phyloP scores from a whole-genome alignment of 2,113 vertebrate species.

The Trochalopteron elliotii region DNA sequence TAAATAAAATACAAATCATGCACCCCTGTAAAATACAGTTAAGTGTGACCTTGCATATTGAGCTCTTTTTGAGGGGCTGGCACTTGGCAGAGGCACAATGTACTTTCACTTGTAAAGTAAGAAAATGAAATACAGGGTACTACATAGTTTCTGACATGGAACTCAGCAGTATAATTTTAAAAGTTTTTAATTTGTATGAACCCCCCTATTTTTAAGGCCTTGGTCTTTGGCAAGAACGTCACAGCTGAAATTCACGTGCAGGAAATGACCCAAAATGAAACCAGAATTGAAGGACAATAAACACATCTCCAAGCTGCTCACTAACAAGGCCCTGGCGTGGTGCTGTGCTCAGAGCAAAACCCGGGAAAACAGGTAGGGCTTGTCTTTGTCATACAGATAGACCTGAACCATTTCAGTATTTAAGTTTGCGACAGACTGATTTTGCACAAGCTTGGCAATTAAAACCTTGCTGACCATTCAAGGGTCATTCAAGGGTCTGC shows the following conservation, averaged over 20 bases:
- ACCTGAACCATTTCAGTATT: neutral
- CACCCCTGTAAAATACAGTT: neutral
- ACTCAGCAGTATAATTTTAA: neutral
- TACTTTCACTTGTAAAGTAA: neutral
- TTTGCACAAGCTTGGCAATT: neutral
- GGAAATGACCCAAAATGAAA: neutral
- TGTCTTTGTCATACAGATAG: neutral
- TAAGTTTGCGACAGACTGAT: neutral
- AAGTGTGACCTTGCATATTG: neutral
- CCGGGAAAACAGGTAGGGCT: fast-evolving
- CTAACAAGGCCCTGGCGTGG: fast-evolving
- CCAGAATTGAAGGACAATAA: neutral
- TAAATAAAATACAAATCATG: neutral
- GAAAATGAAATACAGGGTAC: neutral
- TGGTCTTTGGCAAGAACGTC: neutral
- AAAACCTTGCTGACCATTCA: neutral
- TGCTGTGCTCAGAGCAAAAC: neutral
- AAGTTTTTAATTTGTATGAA: neutral
- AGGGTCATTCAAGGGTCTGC: neutral
- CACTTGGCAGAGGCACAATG: neutral
- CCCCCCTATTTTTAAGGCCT: neutral
- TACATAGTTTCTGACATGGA: neutral
- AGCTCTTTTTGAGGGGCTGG: neutral
- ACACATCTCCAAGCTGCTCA: neutral
- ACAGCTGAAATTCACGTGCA: neutral